Conservation (phyloP, 1,140 invertebrate species). For the Tetraneura akinire region DNA sequence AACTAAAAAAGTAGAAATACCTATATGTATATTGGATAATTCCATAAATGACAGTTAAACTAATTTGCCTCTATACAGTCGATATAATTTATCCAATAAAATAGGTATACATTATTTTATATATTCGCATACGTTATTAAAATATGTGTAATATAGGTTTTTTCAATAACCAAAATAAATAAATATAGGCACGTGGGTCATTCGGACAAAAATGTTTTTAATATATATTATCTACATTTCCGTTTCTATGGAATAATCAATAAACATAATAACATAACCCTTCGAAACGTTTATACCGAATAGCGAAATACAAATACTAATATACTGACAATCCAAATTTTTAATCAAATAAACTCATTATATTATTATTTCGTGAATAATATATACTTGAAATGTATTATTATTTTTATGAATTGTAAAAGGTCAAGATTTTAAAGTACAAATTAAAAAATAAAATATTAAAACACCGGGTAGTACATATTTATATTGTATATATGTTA, state of each 20-base stretch:
- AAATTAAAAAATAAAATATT: background rate
- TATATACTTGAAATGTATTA: background rate
- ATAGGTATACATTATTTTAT: too few species aligned
- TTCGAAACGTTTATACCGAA: background rate
- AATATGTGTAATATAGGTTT: background rate
- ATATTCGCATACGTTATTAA: background rate
- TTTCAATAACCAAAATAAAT: background rate
- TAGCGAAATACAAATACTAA: background rate
- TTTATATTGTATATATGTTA: too few species aligned
- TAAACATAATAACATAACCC: slow-evolving; percentile 50
- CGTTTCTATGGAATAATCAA: slow-evolving; percentile 50
- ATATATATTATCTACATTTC: slow-evolving; percentile 26
- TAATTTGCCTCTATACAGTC: too few species aligned
- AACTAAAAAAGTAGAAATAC: too few species aligned
- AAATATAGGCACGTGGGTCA: background rate
- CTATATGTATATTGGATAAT: too few species aligned
- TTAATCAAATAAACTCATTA: slow-evolving; percentile 6
- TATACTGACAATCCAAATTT: background rate
- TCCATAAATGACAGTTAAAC: too few species aligned
- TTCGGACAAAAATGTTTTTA: slow-evolving; percentile 29
- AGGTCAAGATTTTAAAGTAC: background rate
- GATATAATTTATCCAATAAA: too few species aligned
- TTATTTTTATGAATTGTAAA: background rate
- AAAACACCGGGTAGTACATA: background rate
- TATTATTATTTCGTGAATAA: background rate